Percentiles rank a stretch among this genome's conserved stretches.
phyloP scores from a whole-genome alignment of 2,888 invertebrate genomes.

The Pachydiplax longipennis region DNA sequence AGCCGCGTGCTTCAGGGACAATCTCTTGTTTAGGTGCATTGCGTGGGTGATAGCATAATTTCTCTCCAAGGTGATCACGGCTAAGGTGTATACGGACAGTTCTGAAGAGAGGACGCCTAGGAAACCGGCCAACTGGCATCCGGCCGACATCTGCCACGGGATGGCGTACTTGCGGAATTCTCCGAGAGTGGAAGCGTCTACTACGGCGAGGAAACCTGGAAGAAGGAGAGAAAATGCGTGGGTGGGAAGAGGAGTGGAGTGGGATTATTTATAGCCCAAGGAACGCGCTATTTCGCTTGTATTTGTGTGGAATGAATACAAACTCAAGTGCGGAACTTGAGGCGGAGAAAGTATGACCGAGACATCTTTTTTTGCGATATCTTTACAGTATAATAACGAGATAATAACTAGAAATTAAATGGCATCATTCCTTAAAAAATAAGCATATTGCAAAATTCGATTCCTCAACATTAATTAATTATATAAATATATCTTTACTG shows the following conservation, averaged over 20 bases:
- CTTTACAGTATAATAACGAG: no score
- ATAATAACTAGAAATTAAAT: no score
- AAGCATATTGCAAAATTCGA: no score
- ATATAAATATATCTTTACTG: no score
- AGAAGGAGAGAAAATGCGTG: not conserved
- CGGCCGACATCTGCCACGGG: conserved; percentile 94
- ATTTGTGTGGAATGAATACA: no score
- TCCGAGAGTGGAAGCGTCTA: conserved; percentile 94
- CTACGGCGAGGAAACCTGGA: conserved; percentile 86
- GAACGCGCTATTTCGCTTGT: not conserved
- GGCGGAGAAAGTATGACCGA: no score
- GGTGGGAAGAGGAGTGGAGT: not conserved
- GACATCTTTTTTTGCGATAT: no score
- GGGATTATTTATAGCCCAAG: not conserved
- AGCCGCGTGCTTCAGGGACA: conserved; percentile 90
- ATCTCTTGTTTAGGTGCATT: conserved; percentile 91
- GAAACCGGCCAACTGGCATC: conserved; percentile 94
- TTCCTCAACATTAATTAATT: no score
- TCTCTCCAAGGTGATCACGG: conserved; percentile 93
- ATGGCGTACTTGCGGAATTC: conserved; percentile 97
- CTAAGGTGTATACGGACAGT: conserved; percentile 92
- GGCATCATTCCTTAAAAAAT: no score
- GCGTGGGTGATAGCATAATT: conserved; percentile 98
- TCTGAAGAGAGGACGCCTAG: conserved; percentile 93
- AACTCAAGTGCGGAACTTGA: no score